Conservation (phyloP, 2,797 vertebrate genomes). For the Gobio occitaniae region DNA sequence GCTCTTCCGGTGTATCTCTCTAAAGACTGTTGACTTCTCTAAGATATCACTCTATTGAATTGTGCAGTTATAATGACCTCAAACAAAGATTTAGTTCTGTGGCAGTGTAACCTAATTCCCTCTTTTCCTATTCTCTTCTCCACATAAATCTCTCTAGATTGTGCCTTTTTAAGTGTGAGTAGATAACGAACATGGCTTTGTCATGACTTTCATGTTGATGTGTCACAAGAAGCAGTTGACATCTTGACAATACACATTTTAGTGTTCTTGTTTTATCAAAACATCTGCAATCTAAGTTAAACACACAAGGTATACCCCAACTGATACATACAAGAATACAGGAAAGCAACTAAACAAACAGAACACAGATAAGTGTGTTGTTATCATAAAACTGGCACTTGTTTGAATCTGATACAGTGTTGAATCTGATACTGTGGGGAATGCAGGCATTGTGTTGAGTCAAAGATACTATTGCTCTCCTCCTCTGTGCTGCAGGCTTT, state of each 20-base stretch:
- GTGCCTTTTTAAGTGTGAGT: slow-evolving; percentile 59
- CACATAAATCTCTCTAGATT: slow-evolving; percentile 59
- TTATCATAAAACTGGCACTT: slow-evolving; percentile 18
- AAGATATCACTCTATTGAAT: not conserved
- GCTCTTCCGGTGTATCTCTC: slow-evolving; percentile 7
- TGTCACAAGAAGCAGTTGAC: not conserved
- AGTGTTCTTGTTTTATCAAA: not conserved
- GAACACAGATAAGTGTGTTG: slow-evolving; percentile 2
- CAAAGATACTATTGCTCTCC: slow-evolving; percentile 7
- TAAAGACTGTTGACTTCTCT: not conserved
- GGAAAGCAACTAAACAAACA: slow-evolving; percentile 26
- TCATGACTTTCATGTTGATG: not conserved
- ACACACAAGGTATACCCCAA: not conserved
- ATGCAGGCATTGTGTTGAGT: not conserved
- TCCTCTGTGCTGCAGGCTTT: slow-evolving; percentile 5
- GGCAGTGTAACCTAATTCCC: slow-evolving; percentile 34
- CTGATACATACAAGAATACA: not conserved
- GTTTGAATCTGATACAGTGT: slow-evolving; percentile 28
- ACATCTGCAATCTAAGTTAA: slow-evolving; percentile 15
- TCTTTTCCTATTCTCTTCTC: slow-evolving; percentile 35
- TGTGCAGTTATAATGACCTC: slow-evolving; percentile 44
- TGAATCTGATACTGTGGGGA: slow-evolving; percentile 37
- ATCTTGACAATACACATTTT: not conserved
- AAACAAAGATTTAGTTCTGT: slow-evolving; percentile 45
- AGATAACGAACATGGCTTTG: slow-evolving; percentile 1